Percentiles rank a stretch among this genome's conserved stretches.
Evolutionary conservation across 2,888 invertebrate species (phyloP).

Genomic region (Megaustenia siamemsis): DNA sequence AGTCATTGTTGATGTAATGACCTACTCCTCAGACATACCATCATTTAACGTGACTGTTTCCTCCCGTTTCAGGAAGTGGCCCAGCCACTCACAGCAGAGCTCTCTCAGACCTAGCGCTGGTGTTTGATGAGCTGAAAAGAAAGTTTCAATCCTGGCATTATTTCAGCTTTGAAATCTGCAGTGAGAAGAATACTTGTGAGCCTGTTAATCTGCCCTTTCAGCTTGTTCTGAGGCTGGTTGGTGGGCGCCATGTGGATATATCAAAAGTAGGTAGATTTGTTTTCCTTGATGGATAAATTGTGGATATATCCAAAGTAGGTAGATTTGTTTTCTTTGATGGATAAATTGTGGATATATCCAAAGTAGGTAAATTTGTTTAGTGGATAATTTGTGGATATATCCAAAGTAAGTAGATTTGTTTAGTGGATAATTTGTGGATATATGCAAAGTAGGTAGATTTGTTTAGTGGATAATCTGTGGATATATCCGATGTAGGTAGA

Average conservation of each 20-base stretch:
- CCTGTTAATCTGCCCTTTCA: conserved; percentile 83
- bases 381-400: no score
- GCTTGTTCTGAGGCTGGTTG: conserved; percentile 83
- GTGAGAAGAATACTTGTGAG: neutral
- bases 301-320: no score
- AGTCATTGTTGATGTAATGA: neutral
- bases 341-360: no score
- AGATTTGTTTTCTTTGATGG: no score
- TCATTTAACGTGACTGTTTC: neutral
- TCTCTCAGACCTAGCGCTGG: neutral
- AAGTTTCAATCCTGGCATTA: conserved; percentile 27
- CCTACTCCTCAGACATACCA: neutral
- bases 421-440: no score
- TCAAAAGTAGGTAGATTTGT: conserved; percentile 35
- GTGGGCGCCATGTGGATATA: conserved; percentile 82
- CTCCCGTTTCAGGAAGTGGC: neutral
- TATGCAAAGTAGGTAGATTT: no score
- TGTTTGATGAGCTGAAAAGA: conserved; percentile 25
- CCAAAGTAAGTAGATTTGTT: no score
- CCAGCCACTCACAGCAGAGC: neutral
- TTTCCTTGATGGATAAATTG: no score
- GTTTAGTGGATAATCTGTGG: no score
- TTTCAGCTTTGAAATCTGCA: conserved; percentile 2
- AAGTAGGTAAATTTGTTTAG: no score
- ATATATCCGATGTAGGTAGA: no score